A percentile compares a stretch with the other conserved stretches of the same genome.
Evolutionary conservation across 2,888 invertebrate genomes (phyloP).

Genomic region (Parnassius glacialis): DNA sequence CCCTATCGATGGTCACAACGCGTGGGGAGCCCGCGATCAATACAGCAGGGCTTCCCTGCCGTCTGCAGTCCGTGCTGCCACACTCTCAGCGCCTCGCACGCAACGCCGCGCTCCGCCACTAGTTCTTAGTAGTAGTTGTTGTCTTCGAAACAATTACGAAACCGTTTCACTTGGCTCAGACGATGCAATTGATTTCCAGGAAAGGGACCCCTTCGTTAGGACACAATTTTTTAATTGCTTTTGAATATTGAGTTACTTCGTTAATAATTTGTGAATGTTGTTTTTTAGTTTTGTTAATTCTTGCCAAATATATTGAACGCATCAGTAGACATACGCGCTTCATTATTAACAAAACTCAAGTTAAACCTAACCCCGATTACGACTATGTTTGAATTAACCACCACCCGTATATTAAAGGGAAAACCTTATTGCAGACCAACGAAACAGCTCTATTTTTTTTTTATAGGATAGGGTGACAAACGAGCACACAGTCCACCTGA

Average conservation of each 20-base stretch:
- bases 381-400: too few relatives aligned
- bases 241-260: conserved; percentile 3
- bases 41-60: conserved; percentile 72
- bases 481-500: too few relatives aligned
- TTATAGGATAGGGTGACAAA: too few relatives aligned
- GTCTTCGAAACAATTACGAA: conserved; percentile 11
- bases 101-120: conserved; percentile 40
- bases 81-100: conserved; percentile 46
- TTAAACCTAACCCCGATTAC: too few relatives aligned
- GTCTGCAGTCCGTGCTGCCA: conserved; percentile 44
- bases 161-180: conserved; percentile 3
- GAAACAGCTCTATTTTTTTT: background rate
- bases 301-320: too few relatives aligned
- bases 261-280: background rate
- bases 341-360: too few relatives aligned
- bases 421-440: background rate
- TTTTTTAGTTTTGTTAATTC: background rate
- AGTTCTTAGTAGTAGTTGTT: too few relatives aligned
- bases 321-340: too few relatives aligned
- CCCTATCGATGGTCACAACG: conserved; percentile 64
- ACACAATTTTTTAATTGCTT: conserved; percentile 15
- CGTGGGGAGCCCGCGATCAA: conserved; percentile 71
- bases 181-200: conserved; percentile 2
- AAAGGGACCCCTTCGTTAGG: conserved; percentile 8
- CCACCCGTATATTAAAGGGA: background rate